Evolutionary conservation across 2,888 invertebrate species (phyloP), one percentile per base, ranked within the genome.

Genomic region (Hecatera dysodea): DNA sequence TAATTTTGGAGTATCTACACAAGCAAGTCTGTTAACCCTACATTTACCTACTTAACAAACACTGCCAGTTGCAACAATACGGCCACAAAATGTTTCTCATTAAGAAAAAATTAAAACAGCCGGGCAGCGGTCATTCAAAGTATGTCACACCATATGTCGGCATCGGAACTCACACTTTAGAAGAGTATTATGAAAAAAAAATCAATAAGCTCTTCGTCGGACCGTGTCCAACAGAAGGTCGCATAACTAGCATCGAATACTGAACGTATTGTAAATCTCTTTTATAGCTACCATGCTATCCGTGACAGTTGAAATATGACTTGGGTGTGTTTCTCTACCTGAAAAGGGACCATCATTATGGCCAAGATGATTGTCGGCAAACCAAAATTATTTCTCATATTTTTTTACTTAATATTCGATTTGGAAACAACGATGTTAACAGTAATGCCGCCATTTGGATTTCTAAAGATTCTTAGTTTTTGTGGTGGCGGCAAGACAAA

Each of bases 251-350:
- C 90, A 90, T 93, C 91, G 91, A 93, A 95, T 95, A 92, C 89
- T 90, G 88, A 89, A 90, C 90, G 90, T 91, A 94, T 95, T 94
- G 93, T 95, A 95, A 96, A 95, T 94, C 93, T 93, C 90, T 91
- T 95, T 95, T 94, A 95, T 94, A 90, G 93, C 93, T 92, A 90
- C 94, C 89, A 92, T 88, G 88, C 89, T 90, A 92, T 91, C 92
- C 92, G 86, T 93, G 95, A 92, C 95, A 92, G 93, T 93, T 95
- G 93, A 95, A 94, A 95, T 95, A 96, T 94, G 92, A 93, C 93
- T 95, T 93, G 90, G 93, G 93, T 92, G 92, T 91, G 88, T 92
- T 92, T 83, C 87, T 93, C 94, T 96, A 96, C 96, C 96, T 96
- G 95, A 90, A 92, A 93, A 92, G 92, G 95, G 95, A 91, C 93